Conservation (phyloP, 2,797 vertebrate genomes). For the Sebastes glaucus region DNA sequence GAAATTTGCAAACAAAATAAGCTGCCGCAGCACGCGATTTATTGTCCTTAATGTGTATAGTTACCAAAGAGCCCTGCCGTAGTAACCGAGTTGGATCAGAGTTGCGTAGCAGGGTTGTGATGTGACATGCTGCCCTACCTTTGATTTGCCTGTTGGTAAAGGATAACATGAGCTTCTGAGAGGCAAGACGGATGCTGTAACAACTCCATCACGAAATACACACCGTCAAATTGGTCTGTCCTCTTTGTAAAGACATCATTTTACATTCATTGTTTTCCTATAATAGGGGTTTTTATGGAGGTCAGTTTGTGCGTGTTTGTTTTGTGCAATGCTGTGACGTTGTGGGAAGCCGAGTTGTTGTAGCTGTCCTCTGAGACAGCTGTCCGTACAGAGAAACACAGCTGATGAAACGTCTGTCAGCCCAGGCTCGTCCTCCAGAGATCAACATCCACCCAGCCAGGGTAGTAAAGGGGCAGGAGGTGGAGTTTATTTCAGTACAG, state of each 20-base stretch:
- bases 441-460: conserved; percentile 22
- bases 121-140: conserved; percentile 37
- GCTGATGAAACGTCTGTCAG: conserved; percentile 60
- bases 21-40: conserved; percentile 20
- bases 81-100: conserved; percentile 30
- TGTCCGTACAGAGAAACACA: conserved; percentile 47
- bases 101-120: conserved; percentile 67
- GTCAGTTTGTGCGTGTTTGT: conserved; percentile 12
- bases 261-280: neutral
- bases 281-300: neutral
- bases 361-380: conserved; percentile 59
- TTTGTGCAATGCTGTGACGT: conserved; percentile 18
- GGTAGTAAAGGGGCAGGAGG: conserved; percentile 3
- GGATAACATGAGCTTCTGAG: neutral
- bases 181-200: neutral
- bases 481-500: conserved; percentile 15
- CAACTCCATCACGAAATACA: neutral
- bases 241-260: neutral
- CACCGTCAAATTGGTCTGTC: conserved; percentile 7
- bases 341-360: conserved; percentile 38
- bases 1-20: conserved; percentile 45
- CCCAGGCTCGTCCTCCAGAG: conserved; percentile 18
- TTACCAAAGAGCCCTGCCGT: conserved; percentile 23
- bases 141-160: neutral
- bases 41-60: neutral